Conservation (phyloP, 2,797 vertebrate species). For the Adrianichthys oophorus region DNA sequence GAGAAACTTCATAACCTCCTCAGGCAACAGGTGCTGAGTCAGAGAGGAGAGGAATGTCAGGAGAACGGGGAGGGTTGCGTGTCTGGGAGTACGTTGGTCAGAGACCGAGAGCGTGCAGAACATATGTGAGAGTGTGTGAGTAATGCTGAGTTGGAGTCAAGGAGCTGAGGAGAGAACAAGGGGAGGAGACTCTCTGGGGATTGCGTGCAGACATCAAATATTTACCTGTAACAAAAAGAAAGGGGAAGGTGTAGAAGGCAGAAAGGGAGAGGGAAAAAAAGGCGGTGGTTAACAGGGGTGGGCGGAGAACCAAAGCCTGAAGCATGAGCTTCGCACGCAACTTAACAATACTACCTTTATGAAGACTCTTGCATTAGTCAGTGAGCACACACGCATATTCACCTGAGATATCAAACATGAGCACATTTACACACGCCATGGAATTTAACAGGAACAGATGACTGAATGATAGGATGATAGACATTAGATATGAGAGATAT, state of each 20-base stretch:
- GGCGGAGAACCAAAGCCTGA: conserved; percentile 75
- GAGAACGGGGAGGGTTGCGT: conserved; percentile 61
- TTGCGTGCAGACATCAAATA: conserved; percentile 82
- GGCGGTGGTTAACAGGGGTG: conserved; percentile 85
- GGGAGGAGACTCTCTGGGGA: conserved; percentile 74
- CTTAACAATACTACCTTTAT: conserved; percentile 90
- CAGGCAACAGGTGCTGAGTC: conserved; percentile 82
- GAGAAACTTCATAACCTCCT: conserved; percentile 25
- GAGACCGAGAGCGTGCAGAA: conserved; percentile 18
- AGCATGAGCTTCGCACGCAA: conserved; percentile 88
- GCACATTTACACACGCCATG: conserved; percentile 32
- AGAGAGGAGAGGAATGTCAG: conserved; percentile 73
- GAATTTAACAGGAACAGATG: conserved; percentile 64
- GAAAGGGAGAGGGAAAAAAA: conserved; percentile 71
- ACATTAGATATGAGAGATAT: conserved; percentile 21
- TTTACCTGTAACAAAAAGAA: conserved; percentile 85
- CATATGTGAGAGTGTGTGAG: conserved; percentile 54
- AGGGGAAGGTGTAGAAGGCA: conserved; percentile 81
- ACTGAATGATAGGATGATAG: conserved; percentile 62
- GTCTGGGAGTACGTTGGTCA: conserved; percentile 38
- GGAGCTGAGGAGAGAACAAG: conserved; percentile 64
- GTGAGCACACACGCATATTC: conserved; percentile 53
- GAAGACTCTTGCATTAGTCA: conserved; percentile 75
- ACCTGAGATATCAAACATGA: conserved; percentile 29
- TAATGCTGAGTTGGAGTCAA: conserved; percentile 67